Conservation (phyloP, 23 tunicate species). For the Trididemnum nubilum region DNA sequence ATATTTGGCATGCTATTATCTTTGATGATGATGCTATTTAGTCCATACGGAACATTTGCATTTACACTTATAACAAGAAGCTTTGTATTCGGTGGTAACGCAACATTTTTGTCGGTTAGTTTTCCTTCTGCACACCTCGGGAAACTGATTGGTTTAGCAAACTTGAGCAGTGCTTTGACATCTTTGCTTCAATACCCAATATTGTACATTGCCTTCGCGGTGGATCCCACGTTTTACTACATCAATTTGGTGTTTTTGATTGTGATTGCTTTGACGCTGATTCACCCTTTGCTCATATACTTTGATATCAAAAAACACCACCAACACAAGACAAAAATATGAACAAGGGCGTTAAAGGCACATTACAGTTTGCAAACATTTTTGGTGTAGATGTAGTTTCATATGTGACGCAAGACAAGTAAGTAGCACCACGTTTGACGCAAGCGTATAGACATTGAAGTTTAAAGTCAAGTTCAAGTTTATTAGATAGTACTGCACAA, state of each 20-base stretch:
- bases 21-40: not conserved
- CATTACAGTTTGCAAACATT: no score
- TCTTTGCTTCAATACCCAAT: conserved; percentile 26
- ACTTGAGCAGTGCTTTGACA: not conserved
- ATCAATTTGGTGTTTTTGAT: conserved; percentile 11
- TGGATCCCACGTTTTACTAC: not conserved
- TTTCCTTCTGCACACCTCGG: conserved; percentile 31
- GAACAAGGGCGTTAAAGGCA: no score
- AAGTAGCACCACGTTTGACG: no score
- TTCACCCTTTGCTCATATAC: conserved; percentile 16
- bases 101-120: not conserved
- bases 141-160: conserved; percentile 11
- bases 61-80: not conserved
- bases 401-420: no score
- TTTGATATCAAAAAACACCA: not conserved
- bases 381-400: no score
- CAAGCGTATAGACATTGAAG: no score
- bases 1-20: conserved; percentile 4
- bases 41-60: conserved; percentile 4
- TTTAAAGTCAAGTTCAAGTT: no score
- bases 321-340: no score
- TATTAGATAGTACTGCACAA: no score
- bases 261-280: not conserved
- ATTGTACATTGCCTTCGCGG: conserved; percentile 5
- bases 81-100: conserved; percentile 23